Conservation (phyloP, 2,888 invertebrate genomes). For the Caenorhabditis panamensis region DNA sequence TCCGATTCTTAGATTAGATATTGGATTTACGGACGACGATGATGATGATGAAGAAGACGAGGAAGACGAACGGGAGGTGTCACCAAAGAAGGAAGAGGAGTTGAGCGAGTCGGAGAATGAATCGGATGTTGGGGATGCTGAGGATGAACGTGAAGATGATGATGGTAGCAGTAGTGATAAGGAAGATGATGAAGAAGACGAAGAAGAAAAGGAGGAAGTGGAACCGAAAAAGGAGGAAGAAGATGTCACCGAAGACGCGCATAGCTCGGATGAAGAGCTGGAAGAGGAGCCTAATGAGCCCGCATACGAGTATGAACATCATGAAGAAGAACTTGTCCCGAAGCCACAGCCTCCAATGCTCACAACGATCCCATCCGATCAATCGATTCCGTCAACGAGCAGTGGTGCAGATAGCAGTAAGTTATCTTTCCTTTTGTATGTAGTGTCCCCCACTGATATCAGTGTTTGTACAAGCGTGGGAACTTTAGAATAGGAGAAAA, state of each 20-base stretch:
- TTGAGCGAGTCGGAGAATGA: not conserved
- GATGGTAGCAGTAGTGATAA: not conserved
- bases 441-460: not conserved
- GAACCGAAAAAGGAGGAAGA: not conserved
- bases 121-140: too few species aligned
- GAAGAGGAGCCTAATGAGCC: constrained; percentile 24
- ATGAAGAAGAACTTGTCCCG: not conserved
- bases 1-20: too few species aligned
- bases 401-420: not conserved
- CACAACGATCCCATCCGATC: not conserved
- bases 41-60: too few species aligned
- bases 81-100: not conserved
- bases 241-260: not conserved
- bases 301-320: constrained; percentile 7
- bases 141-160: not conserved
- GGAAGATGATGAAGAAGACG: not conserved
- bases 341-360: constrained; percentile 1
- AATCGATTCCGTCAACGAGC: not conserved
- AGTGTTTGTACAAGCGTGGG: not conserved
- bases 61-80: too few species aligned
- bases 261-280: not conserved
- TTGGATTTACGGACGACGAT: too few species aligned
- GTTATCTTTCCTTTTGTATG: not conserved
- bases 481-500: too few species aligned
- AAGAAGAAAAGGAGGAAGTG: constrained; percentile 6